Percentiles rank a stretch among this genome's conserved stretches.
phyloP scores from a whole-genome alignment of 1,140 invertebrate species.

The Calliopsis andreniformis region DNA sequence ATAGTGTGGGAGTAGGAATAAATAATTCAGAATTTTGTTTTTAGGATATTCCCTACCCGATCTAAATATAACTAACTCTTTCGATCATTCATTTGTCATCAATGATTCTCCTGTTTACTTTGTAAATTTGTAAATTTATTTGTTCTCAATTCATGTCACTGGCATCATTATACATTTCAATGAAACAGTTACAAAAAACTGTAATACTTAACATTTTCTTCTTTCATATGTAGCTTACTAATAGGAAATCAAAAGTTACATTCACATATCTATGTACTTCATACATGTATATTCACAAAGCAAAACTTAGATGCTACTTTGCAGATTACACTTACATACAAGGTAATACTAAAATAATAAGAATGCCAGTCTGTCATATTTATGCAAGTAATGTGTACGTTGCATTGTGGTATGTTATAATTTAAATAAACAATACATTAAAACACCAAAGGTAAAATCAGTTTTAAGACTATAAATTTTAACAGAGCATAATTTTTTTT shows the following conservation, averaged over 20 bases:
- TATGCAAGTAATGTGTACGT: not conserved
- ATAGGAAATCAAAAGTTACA: not conserved
- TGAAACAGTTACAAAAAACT: not conserved
- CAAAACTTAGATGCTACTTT: conserved; percentile 19
- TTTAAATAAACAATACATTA: not conserved
- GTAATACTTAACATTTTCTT: not conserved
- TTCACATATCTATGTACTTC: not conserved
- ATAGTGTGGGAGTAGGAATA: not conserved
- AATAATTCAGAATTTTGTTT: not conserved
- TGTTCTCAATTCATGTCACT: not conserved
- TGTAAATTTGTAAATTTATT: not conserved
- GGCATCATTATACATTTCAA: not conserved
- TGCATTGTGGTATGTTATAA: conserved; percentile 2
- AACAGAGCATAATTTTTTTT: conserved; percentile 18
- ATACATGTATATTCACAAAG: not conserved
- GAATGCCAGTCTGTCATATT: not conserved
- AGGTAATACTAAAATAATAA: conserved; percentile 9
- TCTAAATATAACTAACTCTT: not conserved
- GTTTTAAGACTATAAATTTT: conserved; percentile 17
- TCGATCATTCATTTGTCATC: not conserved
- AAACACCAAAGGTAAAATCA: not conserved
- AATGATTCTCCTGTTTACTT: not conserved
- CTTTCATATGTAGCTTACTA: not conserved
- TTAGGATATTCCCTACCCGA: not conserved
- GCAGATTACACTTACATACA: conserved; percentile 29